phyloP scores from a whole-genome alignment of 1,140 invertebrate genomes.

The Leptopilina clavipes region DNA sequence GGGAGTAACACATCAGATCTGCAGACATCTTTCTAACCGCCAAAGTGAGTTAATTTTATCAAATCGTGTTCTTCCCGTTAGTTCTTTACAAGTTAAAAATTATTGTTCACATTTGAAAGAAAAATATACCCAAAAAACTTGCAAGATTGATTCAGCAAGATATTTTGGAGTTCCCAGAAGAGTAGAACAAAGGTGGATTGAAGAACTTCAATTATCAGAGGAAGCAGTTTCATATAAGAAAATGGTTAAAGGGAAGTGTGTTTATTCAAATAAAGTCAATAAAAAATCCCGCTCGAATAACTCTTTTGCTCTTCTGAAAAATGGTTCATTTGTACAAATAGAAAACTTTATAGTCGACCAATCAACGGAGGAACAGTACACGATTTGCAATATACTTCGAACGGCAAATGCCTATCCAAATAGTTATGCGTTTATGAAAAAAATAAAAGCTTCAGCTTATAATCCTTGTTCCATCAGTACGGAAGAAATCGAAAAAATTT shows the following conservation, averaged over 20 bases:
- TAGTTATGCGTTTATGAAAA: background rate
- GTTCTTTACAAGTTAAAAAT: background rate
- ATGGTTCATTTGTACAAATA: slow-evolving; percentile 5
- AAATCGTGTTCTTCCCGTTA: background rate
- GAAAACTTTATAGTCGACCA: slow-evolving; percentile 32
- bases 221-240: background rate
- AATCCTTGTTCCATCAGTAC: too few species aligned
- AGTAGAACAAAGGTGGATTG: background rate
- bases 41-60: background rate
- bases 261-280: slow-evolving; percentile 14
- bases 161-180: slow-evolving; percentile 27
- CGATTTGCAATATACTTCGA: slow-evolving; percentile 4
- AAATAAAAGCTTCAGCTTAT: background rate
- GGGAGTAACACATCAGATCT: slow-evolving; percentile 33
- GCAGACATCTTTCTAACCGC: background rate
- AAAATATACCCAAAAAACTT: background rate
- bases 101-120: background rate
- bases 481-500: too few species aligned
- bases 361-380: background rate
- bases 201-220: slow-evolving; percentile 18
- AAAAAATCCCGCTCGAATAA: slow-evolving; percentile 32
- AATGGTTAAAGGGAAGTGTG: slow-evolving; percentile 37
- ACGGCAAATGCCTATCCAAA: background rate
- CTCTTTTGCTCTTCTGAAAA: slow-evolving; percentile 10
- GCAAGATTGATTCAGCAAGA: slow-evolving; percentile 3